phyloP scores from a whole-genome alignment of 2,113 vertebrate genomes.

The Candoia aspera region DNA sequence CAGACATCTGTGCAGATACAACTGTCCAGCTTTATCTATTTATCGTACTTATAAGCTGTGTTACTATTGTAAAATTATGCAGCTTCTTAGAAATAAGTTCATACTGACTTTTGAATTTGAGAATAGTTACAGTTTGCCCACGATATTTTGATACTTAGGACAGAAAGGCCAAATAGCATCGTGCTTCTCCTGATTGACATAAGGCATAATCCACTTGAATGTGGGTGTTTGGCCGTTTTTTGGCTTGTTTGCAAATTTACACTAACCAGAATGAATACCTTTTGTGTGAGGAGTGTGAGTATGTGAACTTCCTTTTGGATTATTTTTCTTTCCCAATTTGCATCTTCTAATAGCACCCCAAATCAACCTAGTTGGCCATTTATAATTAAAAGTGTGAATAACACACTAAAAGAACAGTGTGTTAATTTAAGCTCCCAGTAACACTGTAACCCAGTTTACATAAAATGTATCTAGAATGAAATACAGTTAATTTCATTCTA shows the following conservation, averaged over 20 bases:
- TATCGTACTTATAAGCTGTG: neutral
- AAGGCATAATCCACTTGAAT: neutral
- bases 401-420: neutral
- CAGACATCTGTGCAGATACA: constrained; percentile 5
- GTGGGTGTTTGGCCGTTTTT: neutral
- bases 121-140: neutral
- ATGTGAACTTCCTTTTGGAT: neutral
- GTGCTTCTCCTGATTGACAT: neutral
- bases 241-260: neutral
- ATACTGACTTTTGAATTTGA: neutral
- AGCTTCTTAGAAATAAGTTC: constrained; percentile 14
- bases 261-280: constrained; percentile 13
- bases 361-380: neutral
- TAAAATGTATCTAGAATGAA: neutral
- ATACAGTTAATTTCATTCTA: neutral
- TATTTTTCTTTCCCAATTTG: neutral
- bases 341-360: neutral
- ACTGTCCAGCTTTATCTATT: neutral
- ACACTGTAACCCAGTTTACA: neutral
- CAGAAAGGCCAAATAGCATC: neutral
- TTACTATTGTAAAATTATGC: neutral
- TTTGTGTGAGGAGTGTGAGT: neutral
- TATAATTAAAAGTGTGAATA: too few relatives aligned
- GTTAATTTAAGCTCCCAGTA: neutral
- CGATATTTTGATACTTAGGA: neutral